These are phyloP conservation scores for Axis porcinus DNA, from an alignment of 2,113 vertebrate genomes.

Conservation along the genomic window DNA sequence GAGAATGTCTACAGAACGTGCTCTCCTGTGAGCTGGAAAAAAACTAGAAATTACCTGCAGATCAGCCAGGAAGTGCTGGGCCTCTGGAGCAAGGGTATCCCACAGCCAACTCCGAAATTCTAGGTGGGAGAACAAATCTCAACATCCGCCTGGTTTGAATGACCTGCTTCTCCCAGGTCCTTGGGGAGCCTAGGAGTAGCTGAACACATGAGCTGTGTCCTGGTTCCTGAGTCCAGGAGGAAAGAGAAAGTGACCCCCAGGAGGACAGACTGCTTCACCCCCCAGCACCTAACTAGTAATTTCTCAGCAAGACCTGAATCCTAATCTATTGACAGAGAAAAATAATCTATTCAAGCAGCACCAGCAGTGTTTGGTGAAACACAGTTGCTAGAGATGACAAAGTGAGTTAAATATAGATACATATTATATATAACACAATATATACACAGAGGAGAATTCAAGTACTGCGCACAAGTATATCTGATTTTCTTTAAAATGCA, in stretches of 20 bases:
- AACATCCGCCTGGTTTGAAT: neutral
- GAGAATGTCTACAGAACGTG: neutral
- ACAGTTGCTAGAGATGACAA: neutral
- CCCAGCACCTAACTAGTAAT: neutral
- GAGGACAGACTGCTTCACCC: neutral
- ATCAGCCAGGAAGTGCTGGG: neutral
- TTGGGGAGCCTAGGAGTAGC: neutral
- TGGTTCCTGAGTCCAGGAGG: neutral
- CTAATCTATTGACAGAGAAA: neutral
- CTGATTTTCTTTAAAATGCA: neutral
- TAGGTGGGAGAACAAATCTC: neutral
- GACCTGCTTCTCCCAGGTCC: neutral
- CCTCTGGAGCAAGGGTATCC: neutral
- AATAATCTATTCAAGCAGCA: neutral
- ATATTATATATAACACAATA: neutral
- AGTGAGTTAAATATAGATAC: neutral
- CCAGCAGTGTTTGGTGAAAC: neutral
- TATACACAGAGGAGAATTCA: neutral
- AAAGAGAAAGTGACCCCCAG: neutral
- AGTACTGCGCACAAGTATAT: neutral
- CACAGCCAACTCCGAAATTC: neutral
- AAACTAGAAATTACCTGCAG: neutral
- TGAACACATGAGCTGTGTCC: neutral
- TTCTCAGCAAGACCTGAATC: neutral
- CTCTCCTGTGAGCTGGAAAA: neutral